These are phyloP conservation scores for Drosophila rhopaloa DNA, from an alignment of 1,140 invertebrate genomes.

Conservation along the genomic window DNA sequence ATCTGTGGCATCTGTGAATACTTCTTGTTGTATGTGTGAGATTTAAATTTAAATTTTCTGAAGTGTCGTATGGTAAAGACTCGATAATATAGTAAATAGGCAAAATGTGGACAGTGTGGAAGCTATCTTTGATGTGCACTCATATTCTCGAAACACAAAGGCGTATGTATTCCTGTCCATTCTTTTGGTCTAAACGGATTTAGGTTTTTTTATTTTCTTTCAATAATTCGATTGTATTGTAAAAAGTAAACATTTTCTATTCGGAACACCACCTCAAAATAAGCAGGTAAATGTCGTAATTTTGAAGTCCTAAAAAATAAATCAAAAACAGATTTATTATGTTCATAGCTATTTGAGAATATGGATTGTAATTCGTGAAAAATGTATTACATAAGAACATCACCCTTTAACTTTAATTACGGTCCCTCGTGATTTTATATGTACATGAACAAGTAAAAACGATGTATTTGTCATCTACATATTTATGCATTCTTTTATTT, in stretches of 20 bases:
- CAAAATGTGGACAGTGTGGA: conserved; percentile 74
- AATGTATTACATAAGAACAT: not conserved
- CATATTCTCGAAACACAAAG: conserved; percentile 51
- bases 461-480: not conserved
- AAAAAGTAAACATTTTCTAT: conserved; percentile 8
- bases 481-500: too few species aligned
- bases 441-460: not conserved
- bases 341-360: not conserved
- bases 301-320: conserved; percentile 8
- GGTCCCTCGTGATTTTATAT: not conserved
- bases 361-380: not conserved
- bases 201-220: conserved; percentile 53
- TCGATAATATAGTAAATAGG: conserved; percentile 60
- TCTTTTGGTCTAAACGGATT: conserved; percentile 47
- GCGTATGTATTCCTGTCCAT: conserved; percentile 43
- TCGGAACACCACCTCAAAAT: not conserved
- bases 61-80: conserved; percentile 32
- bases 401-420: too few species aligned
- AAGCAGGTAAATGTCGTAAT: not conserved
- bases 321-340: not conserved
- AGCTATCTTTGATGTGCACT: conserved; percentile 64
- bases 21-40: conserved; percentile 23
- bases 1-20: conserved; percentile 18
- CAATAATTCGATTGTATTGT: conserved; percentile 29
- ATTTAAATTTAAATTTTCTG: conserved; percentile 51